Conservation (phyloP, 2,113 vertebrate genomes). For the Amphilophus citrinellus region DNA sequence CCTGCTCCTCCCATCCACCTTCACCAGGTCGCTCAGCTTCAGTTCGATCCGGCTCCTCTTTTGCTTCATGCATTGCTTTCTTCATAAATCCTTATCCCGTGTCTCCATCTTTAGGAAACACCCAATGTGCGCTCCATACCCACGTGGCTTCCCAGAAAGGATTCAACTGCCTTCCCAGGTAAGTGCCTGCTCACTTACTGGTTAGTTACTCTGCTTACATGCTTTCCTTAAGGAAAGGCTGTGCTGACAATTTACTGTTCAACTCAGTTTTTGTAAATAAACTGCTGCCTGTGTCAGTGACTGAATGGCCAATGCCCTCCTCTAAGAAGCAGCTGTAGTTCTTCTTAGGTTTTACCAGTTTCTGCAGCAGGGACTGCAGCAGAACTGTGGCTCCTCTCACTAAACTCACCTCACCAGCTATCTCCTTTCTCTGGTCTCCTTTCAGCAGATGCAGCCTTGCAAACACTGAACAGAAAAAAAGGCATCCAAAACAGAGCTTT, state of each 20-base stretch:
- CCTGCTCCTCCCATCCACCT: not conserved
- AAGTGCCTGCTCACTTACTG: not conserved
- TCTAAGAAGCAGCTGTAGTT: too few species aligned
- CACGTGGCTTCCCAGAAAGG: not conserved
- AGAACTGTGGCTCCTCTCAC: not conserved
- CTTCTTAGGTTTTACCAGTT: too few species aligned
- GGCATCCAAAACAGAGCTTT: too few species aligned
- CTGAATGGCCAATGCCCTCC: too few species aligned
- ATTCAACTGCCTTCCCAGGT: not conserved
- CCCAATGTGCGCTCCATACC: not conserved
- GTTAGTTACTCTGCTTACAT: not conserved
- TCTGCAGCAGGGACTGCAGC: not conserved
- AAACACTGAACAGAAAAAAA: not conserved
- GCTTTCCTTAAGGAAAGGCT: too few species aligned
- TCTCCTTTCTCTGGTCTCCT: not conserved
- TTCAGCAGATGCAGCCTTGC: not conserved
- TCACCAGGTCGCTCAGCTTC: not conserved
- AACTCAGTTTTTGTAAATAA: too few species aligned
- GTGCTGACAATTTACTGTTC: too few species aligned
- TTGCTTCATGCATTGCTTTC: not conserved
- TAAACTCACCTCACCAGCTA: not conserved
- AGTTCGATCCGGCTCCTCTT: not conserved
- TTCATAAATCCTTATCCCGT: not conserved
- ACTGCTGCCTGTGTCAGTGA: too few species aligned
- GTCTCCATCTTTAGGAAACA: not conserved